A percentile compares a stretch with the other conserved stretches of the same genome.
Evolutionary conservation across 2,113 vertebrate genomes (phyloP).

Genomic region (Struthidea cinerea): DNA sequence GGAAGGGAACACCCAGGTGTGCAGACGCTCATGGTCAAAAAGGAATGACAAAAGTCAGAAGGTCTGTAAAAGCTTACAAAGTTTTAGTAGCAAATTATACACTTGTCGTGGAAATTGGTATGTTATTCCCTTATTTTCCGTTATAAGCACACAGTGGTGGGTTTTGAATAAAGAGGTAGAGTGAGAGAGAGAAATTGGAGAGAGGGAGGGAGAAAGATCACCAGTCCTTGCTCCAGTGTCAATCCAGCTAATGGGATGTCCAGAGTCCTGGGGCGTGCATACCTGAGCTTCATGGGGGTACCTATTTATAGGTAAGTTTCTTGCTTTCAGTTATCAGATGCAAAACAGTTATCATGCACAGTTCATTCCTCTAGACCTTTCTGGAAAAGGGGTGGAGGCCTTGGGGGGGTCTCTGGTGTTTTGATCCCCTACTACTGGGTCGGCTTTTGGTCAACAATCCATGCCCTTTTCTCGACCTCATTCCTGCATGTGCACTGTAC

Average conservation of each 20-base stretch:
- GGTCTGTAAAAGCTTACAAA: background rate
- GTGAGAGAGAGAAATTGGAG: background rate
- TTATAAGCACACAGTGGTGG: background rate
- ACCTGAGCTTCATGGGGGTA: background rate
- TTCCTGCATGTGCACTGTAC: background rate
- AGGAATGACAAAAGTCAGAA: background rate
- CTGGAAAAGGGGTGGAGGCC: background rate
- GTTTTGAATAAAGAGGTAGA: background rate
- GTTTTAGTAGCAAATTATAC: background rate
- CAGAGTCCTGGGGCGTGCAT: background rate
- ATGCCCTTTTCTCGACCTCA: background rate
- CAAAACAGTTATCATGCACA: background rate
- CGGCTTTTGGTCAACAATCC: background rate
- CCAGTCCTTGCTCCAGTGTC: background rate
- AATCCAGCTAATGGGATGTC: background rate
- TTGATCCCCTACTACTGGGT: background rate
- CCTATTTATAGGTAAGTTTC: background rate
- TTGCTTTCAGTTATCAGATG: background rate
- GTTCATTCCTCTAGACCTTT: background rate
- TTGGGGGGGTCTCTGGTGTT: rapidly evolving
- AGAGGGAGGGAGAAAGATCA: background rate
- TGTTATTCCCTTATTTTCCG: background rate
- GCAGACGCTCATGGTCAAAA: background rate
- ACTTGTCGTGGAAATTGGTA: background rate
- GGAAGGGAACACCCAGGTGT: background rate